phyloP scores from a whole-genome alignment of 2,113 vertebrate genomes.

The Nansenia antarctica region DNA sequence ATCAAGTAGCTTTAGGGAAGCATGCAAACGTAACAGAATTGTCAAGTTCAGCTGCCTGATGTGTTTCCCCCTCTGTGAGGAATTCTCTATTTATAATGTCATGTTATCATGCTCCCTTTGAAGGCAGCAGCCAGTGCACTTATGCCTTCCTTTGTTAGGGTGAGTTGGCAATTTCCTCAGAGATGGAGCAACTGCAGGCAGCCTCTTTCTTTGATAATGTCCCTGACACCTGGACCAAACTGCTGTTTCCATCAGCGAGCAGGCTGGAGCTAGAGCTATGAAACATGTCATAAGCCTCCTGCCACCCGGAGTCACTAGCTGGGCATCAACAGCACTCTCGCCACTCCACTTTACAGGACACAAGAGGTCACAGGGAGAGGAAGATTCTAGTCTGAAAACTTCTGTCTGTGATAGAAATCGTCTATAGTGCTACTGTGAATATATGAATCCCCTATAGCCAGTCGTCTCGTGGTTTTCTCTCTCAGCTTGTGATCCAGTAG shows the following conservation, averaged over 20 bases:
- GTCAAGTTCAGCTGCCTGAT: slow-evolving; percentile 65
- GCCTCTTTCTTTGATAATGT: slow-evolving; percentile 92
- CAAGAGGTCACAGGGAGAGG: slow-evolving; percentile 69
- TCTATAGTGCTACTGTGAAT: background rate
- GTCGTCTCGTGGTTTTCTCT: background rate
- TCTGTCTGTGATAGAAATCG: slow-evolving; percentile 29
- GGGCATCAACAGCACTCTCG: slow-evolving; percentile 66
- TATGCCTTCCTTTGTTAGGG: slow-evolving; percentile 98
- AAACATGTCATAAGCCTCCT: slow-evolving; percentile 70
- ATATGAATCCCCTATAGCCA: background rate
- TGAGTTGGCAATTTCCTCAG: slow-evolving; percentile 96
- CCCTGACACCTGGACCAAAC: slow-evolving; percentile 89
- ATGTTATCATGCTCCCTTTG: slow-evolving; percentile 91
- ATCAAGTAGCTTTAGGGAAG: slow-evolving; percentile 16
- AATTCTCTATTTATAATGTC: slow-evolving; percentile 89
- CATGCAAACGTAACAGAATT: slow-evolving; percentile 53
- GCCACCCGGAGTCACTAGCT: slow-evolving; percentile 58
- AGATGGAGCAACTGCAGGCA: slow-evolving; percentile 93
- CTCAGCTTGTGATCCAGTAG: background rate
- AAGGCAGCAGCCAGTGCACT: slow-evolving; percentile 91
- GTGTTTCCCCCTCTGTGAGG: slow-evolving; percentile 73
- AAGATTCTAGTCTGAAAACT: slow-evolving; percentile 42
- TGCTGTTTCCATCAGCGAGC: slow-evolving; percentile 86
- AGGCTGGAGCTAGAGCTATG: slow-evolving; percentile 76
- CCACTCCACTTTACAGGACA: slow-evolving; percentile 73